Evolutionary conservation across 2,797 vertebrate genomes (phyloP), one percentile per base, ranked within the genome.

Genomic region (Pterois miles): DNA sequence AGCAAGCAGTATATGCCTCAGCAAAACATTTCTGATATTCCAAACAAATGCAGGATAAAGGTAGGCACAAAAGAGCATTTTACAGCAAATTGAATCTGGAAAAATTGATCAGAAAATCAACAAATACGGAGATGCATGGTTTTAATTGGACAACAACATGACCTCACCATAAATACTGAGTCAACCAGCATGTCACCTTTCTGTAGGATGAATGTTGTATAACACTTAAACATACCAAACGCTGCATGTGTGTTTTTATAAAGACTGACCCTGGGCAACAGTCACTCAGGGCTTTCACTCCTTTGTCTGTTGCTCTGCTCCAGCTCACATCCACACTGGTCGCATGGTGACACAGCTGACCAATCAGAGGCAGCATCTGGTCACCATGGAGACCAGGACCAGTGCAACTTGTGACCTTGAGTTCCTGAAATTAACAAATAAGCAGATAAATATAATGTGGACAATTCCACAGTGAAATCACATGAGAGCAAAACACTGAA

Each of bases 341-440:
- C 82, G 96, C 29, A 6, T 64, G 43, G 50, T 69, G 52, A 77
- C 87, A 94, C 57, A 90, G 78, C 62, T 71, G 73, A 63, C 87
- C 93, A 81, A 84, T 77, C 20, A 85, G 76, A 18, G 74, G 27
- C 38, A 95, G 79, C 65, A 92, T 60, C 23, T 46, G 70, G 74
- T 95, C 78, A 27, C 92, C 90, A 29, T 66, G 91, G 83, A 95
- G 82, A 71, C 79, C 69, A 48, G 84, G 75, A 59, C 86, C 84
- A 67, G 70, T 89, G 71, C 86, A 94, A 73, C 88, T 91, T 82
- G 80, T 96, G 84, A 94, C 69, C 58, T 81, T 91, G 38, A 93
- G 40, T 73, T 94, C 86, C 92, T 95, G 85, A 36, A 29, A 74
- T 48, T 23, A 66, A 59, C 5, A 56, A 71, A 72, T 38, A 0